These are phyloP conservation scores for Teleopsis dalmanni DNA, from an alignment of 1,140 invertebrate species.

Conservation along the genomic window DNA sequence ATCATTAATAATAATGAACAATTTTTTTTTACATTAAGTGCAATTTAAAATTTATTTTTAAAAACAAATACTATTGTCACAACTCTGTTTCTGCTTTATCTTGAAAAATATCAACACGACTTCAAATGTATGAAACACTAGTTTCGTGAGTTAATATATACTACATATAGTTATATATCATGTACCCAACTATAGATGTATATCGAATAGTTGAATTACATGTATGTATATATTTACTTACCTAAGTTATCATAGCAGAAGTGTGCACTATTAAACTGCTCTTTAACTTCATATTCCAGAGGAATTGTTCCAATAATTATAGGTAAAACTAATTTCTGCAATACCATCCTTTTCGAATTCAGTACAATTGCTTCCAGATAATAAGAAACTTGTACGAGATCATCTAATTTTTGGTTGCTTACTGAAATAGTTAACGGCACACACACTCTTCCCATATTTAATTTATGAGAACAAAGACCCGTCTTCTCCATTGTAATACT, in stretches of 20 bases:
- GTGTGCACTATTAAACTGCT: not conserved
- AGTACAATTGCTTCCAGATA: slow-evolving; percentile 18
- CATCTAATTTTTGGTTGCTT: slow-evolving; percentile 4
- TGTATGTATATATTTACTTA: no score
- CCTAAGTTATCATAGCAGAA: slow-evolving; percentile 5
- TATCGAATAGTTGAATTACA: no score
- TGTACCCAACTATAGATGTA: no score
- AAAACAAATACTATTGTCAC: no score
- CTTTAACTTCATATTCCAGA: not conserved
- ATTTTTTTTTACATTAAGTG: no score
- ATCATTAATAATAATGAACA: no score
- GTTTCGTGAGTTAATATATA: no score
- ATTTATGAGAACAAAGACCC: not conserved
- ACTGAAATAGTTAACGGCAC: slow-evolving; percentile 23
- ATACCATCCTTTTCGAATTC: not conserved
- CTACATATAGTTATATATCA: no score
- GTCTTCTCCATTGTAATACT: not conserved
- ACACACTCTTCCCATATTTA: slow-evolving; percentile 9
- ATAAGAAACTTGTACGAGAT: slow-evolving; percentile 14
- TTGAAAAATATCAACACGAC: no score
- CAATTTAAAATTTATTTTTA: no score
- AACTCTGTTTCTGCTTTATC: no score
- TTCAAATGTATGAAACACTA: no score
- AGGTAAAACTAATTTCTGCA: slow-evolving; percentile 14
- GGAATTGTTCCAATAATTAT: slow-evolving; percentile 20